Conservation (phyloP, 2,113 vertebrate species). For the Tylochromis polylepis region DNA sequence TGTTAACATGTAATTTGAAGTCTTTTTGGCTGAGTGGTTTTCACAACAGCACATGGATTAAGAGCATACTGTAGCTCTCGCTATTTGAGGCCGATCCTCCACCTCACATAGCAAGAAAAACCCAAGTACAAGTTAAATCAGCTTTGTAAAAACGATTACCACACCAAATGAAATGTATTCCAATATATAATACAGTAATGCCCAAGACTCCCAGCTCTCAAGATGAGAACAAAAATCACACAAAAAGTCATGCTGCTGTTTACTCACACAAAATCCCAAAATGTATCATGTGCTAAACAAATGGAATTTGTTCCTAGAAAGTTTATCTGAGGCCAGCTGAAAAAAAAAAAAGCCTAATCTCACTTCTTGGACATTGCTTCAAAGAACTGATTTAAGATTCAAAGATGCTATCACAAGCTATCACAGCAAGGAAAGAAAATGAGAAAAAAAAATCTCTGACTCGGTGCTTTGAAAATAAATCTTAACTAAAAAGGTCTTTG, state of each 20-base stretch:
- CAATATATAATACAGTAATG: neutral
- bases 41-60: slow-evolving; percentile 20
- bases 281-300: neutral
- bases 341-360: slow-evolving; percentile 24
- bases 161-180: slow-evolving; percentile 17
- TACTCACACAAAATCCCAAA: neutral
- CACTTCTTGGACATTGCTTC: slow-evolving; percentile 5
- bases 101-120: neutral
- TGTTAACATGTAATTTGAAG: neutral
- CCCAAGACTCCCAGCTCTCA: slow-evolving; percentile 13
- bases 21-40: neutral
- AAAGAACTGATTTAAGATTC: slow-evolving; percentile 14
- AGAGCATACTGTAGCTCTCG: neutral
- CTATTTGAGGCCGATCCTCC: neutral
- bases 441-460: neutral
- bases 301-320: neutral
- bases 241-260: neutral
- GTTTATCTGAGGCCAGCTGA: neutral
- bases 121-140: slow-evolving; percentile 22
- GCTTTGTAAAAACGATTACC: slow-evolving; percentile 39
- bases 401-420: neutral
- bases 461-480: neutral
- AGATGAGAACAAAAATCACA: slow-evolving; percentile 11
- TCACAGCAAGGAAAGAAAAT: neutral
- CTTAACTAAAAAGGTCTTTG: neutral